phyloP scores from a whole-genome alignment of 2,888 invertebrate species.

The Conistra vaccinii region DNA sequence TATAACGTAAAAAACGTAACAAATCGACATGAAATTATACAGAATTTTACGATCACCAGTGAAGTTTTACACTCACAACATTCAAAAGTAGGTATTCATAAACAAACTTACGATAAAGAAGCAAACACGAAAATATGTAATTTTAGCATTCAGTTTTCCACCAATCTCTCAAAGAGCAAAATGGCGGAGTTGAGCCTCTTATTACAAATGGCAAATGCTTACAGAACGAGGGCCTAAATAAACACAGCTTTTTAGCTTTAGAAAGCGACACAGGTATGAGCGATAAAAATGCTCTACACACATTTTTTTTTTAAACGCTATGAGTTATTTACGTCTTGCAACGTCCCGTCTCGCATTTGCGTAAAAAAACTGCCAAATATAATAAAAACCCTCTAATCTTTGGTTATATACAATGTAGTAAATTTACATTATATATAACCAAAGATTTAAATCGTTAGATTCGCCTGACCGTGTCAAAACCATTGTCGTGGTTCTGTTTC shows the following conservation, averaged over 20 bases:
- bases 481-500: background rate
- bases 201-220: constrained; percentile 25
- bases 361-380: background rate
- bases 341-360: background rate
- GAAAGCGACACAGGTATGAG: background rate
- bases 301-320: background rate
- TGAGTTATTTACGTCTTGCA: background rate
- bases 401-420: too few species aligned
- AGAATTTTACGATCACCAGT: constrained; percentile 16
- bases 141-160: background rate
- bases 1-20: background rate
- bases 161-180: background rate
- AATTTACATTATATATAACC: background rate
- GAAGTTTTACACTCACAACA: constrained; percentile 4
- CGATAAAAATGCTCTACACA: background rate
- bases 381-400: too few species aligned
- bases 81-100: constrained; percentile 20
- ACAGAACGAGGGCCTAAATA: background rate
- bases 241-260: background rate
- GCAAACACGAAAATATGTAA: constrained; percentile 10
- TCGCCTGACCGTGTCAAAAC: too few species aligned
- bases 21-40: constrained; percentile 8
- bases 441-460: constrained; percentile 8
- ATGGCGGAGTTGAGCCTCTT: constrained; percentile 23
- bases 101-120: constrained; percentile 21